These are phyloP conservation scores for Mus caroli DNA, from an alignment of 2,797 vertebrate species.

Conservation along the genomic window DNA sequence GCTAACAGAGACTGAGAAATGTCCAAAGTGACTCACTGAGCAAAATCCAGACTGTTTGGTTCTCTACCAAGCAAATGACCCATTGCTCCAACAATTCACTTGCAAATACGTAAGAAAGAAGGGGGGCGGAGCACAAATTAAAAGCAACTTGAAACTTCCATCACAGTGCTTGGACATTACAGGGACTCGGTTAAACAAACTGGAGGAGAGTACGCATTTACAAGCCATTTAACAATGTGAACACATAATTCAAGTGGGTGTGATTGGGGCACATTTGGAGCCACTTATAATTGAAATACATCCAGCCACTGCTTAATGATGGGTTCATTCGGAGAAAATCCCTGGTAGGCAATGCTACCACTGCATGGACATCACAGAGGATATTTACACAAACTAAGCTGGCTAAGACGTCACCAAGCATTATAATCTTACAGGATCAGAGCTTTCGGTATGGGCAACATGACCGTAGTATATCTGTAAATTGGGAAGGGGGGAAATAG, in stretches of 20 bases:
- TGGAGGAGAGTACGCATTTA: background rate
- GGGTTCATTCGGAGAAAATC: background rate
- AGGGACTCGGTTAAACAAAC: background rate
- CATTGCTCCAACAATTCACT: conserved; percentile 52
- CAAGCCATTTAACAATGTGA: conserved; percentile 30
- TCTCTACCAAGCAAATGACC: conserved; percentile 27
- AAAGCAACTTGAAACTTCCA: background rate
- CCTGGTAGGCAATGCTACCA: background rate
- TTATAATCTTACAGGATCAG: background rate
- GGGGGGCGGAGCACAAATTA: background rate
- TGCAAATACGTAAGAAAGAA: background rate
- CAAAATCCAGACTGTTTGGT: conserved; percentile 42
- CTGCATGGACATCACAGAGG: background rate
- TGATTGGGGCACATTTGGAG: conserved; percentile 27
- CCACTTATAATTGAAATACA: conserved; percentile 40
- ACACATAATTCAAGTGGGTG: background rate
- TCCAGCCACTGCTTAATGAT: background rate
- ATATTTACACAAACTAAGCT: background rate
- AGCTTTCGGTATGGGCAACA: background rate
- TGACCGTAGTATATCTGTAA: background rate
- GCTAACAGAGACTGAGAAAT: background rate
- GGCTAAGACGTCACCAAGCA: background rate
- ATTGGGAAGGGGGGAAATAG: background rate
- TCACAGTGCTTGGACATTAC: background rate
- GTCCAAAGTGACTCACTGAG: background rate